Conservation (phyloP, 2,113 vertebrate species). For the cattle (Bos taurus) region DNA sequence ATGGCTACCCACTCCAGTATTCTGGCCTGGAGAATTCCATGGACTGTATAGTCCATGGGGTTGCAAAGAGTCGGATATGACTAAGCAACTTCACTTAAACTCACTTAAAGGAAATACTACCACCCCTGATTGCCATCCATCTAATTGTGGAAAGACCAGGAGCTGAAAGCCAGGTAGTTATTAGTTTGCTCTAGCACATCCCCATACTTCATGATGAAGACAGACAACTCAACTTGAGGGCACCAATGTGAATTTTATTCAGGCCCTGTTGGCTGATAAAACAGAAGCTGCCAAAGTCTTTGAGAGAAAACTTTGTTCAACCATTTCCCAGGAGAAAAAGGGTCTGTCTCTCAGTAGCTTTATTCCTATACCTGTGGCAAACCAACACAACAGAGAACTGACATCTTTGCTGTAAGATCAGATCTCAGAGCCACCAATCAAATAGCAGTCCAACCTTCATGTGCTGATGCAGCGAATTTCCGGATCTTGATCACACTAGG, state of each 20-base stretch:
- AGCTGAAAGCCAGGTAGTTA: background rate
- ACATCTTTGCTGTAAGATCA: conserved; percentile 69
- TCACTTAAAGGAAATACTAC: background rate
- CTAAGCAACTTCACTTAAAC: background rate
- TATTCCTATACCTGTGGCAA: conserved; percentile 17
- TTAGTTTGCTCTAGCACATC: background rate
- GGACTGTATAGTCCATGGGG: background rate
- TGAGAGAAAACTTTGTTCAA: background rate
- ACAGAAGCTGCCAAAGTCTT: background rate
- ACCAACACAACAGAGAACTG: conserved; percentile 59
- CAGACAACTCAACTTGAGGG: background rate
- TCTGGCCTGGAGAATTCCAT: background rate
- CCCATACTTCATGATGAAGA: background rate
- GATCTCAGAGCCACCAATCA: conserved; percentile 76
- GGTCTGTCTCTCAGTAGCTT: conserved; percentile 19
- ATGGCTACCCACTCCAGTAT: background rate
- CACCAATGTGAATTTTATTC: background rate
- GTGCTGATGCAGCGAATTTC: conserved; percentile 79
- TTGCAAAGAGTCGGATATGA: background rate
- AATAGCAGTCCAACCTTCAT: conserved; percentile 53
- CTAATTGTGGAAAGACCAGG: background rate
- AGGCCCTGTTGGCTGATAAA: background rate
- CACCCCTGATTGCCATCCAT: background rate
- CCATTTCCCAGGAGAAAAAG: conserved; percentile 1
- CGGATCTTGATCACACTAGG: conserved; percentile 79